Evolutionary conservation across 1,140 invertebrate genomes (phyloP), one percentile per base, ranked within the genome.

Genomic region (Scaptomyza graminum): DNA sequence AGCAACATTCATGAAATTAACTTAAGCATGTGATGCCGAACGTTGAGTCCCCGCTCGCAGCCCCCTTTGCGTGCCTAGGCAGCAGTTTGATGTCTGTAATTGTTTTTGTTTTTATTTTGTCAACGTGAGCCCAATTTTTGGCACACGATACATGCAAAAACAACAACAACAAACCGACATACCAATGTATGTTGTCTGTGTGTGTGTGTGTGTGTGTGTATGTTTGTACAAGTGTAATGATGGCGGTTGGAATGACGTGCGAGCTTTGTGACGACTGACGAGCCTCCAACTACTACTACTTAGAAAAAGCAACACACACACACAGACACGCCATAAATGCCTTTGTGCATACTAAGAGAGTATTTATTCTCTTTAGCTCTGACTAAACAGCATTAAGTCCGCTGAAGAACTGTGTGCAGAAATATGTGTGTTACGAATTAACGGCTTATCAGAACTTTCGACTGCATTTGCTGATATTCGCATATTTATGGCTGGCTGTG

Each of bases 11-110:
- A 60, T 57, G 60, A 70, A 78, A 70, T 81, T 75, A 62, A 78
- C 70, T 70, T 66, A 76, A 87, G 82, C 82, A 87, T 85, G 82
- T 85, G 82, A 85, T 87, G 77, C 49, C 69, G 65, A 25, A 46
- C 69, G 34, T 70, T 62, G 22, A 12, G 15, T n/a, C n/a, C n/a
- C 60, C 41, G 43, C 43, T 28, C 44, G 16, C n/a, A n/a, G n/a
- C 55, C 18, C 41, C 49, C 46, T 41, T 37, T 50, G 54, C 54
- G 64, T 47, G 59, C 50, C 34, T 31, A 57, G 28, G 3, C 51
- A 31, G 11, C 56, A 61, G 6, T 25, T n/a, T 3, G 5, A 62
- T 47, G 6, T 50, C 50, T 28, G n/a, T 49, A 18, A 39, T 39
- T 62, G n/a, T 50, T 50, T 46, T 61, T 61, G 16, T 50, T 34